Evolutionary conservation across 2,113 vertebrate genomes (phyloP).

Genomic region (Percina caprodes): DNA sequence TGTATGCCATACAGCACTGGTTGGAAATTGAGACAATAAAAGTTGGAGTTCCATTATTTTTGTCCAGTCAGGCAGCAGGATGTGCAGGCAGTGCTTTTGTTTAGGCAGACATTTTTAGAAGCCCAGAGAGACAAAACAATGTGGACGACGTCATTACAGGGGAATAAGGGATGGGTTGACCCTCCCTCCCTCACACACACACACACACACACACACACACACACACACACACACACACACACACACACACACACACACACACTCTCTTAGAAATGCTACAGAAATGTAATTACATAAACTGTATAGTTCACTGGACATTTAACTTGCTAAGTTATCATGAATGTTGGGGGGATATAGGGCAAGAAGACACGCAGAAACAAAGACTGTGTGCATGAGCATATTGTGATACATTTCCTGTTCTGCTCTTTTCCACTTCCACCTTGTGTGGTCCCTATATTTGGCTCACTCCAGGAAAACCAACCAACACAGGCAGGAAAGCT

Average conservation of each 20-base stretch:
- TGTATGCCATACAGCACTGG: background rate
- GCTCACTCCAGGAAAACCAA: conserved; percentile 85
- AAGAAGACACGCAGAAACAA: conserved; percentile 59
- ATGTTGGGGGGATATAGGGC: conserved; percentile 5
- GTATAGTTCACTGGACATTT: background rate
- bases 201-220: conserved; percentile 14
- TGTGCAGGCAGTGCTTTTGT: conserved; percentile 76
- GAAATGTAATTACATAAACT: background rate
- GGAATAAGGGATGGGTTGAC: conserved; percentile 61
- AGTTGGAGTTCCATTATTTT: conserved; percentile 47
- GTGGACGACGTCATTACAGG: conserved; percentile 67
- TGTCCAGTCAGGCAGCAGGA: conserved; percentile 71
- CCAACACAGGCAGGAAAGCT: conserved; percentile 93
- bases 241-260: conserved; percentile 17
- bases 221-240: conserved; percentile 11
- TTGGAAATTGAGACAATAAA: conserved; percentile 46
- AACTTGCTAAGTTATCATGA: background rate
- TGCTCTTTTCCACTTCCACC: conserved; percentile 84
- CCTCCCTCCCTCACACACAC: conserved; percentile 38
- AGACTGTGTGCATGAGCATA: conserved; percentile 44
- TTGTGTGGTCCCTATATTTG: conserved; percentile 91
- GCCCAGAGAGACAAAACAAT: conserved; percentile 79
- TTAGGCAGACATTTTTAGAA: conserved; percentile 74
- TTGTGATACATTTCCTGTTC: conserved; percentile 91
- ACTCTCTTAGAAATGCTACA: conserved; percentile 7